A percentile compares a stretch with the other conserved stretches of the same genome.
These are phyloP conservation scores for Bufotes viridis DNA, from an alignment of 2,797 vertebrate genomes.

Conservation along the genomic window DNA sequence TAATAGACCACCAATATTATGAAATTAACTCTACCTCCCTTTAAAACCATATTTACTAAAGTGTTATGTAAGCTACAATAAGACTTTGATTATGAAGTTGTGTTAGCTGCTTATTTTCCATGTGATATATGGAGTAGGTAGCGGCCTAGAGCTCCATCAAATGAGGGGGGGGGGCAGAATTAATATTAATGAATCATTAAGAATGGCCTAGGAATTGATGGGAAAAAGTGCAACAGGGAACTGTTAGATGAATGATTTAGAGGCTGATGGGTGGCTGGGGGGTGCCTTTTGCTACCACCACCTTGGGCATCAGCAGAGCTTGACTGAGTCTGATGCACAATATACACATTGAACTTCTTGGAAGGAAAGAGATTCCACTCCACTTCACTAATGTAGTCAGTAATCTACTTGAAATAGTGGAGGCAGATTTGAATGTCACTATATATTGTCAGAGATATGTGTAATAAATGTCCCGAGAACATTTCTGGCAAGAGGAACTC, in stretches of 20 bases:
- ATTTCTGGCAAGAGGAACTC: slow-evolving; percentile 10
- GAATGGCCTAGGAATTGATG: background rate
- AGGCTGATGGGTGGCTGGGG: background rate
- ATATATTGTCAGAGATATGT: slow-evolving; percentile 11
- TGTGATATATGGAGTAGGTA: background rate
- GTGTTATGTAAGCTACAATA: background rate
- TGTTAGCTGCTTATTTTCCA: background rate
- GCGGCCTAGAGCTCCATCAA: background rate
- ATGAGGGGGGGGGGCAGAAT: background rate
- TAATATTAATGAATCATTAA: background rate
- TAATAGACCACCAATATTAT: background rate
- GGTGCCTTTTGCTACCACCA: background rate
- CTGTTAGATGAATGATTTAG: no score
- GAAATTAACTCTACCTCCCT: background rate
- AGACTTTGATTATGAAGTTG: background rate
- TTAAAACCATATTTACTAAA: background rate
- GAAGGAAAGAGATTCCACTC: background rate
- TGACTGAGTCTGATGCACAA: background rate
- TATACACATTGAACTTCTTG: background rate
- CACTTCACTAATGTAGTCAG: background rate
- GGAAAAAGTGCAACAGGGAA: background rate
- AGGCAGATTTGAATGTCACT: background rate
- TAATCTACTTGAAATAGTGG: background rate
- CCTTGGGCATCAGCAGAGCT: background rate
- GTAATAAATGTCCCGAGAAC: background rate